A percentile compares a stretch with the other conserved stretches of the same genome.
Conservation (phyloP, 1,140 invertebrate genomes). For the Drosophila arawakana region DNA sequence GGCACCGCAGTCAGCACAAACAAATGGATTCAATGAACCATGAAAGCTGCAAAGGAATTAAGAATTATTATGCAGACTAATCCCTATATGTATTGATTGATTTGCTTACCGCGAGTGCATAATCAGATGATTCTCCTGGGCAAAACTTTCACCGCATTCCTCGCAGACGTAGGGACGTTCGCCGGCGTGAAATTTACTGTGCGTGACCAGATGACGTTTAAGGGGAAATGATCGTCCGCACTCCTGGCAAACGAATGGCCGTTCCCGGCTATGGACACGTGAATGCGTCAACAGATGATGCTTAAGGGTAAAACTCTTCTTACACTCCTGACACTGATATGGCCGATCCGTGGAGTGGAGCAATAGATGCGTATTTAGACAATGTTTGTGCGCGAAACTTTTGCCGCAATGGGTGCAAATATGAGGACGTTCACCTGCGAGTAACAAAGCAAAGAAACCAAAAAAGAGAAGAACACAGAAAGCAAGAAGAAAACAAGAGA, state of each 20-base stretch:
- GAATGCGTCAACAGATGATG: slow-evolving; percentile 92
- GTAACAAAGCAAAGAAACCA: no score
- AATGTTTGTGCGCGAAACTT: slow-evolving; percentile 93
- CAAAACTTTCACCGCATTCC: slow-evolving; percentile 95
- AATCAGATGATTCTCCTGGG: slow-evolving; percentile 91
- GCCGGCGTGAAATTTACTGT: slow-evolving; percentile 94
- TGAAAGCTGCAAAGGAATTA: slow-evolving; percentile 86
- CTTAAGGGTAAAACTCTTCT: slow-evolving; percentile 94
- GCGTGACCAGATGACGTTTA: slow-evolving; percentile 92
- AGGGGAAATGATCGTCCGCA: slow-evolving; percentile 92
- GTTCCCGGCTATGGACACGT: slow-evolving; percentile 90
- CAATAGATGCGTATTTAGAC: slow-evolving; percentile 91
- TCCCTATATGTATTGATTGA: neutral
- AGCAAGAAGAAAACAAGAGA: neutral
- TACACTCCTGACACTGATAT: slow-evolving; percentile 93
- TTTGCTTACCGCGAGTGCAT: slow-evolving; percentile 88
- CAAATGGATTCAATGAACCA: slow-evolving; percentile 92
- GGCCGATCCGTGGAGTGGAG: slow-evolving; percentile 92
- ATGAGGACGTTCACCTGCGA: slow-evolving; percentile 90
- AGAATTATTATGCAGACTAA: neutral
- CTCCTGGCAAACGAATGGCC: slow-evolving; percentile 92
- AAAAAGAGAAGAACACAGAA: neutral
- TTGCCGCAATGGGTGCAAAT: slow-evolving; percentile 94
- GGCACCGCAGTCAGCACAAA: slow-evolving; percentile 92
- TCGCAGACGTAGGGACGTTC: slow-evolving; percentile 94